phyloP scores from a whole-genome alignment of 2,113 vertebrate genomes.

The Ascaphus truei region DNA sequence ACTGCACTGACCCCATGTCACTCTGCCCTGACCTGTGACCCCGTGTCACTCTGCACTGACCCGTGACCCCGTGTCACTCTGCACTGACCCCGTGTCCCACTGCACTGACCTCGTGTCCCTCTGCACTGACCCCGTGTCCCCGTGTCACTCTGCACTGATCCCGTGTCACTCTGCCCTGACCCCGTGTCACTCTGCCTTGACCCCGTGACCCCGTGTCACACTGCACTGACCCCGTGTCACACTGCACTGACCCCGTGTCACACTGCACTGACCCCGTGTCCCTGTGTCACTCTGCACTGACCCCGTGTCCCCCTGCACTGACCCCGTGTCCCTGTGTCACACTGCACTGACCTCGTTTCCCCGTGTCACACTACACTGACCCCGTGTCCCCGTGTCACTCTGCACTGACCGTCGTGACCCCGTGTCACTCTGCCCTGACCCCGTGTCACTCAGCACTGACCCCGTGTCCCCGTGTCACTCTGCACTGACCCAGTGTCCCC shows the following conservation, averaged over 20 bases:
- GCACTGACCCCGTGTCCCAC: neutral
- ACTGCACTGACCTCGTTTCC: constrained; percentile 40
- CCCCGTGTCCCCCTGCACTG: too few species aligned
- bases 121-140: neutral
- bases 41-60: too few species aligned
- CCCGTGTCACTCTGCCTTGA: constrained; percentile 16
- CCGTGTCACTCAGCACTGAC: too few species aligned
- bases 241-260: constrained; percentile 8
- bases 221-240: neutral
- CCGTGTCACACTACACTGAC: constrained; percentile 46
- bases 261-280: constrained; percentile 42
- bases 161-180: too few species aligned
- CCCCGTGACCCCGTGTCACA: constrained; percentile 41
- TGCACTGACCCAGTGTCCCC: neutral
- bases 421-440: too few species aligned
- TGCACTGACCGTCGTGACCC: neutral
- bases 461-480: neutral
- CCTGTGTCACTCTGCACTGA: constrained; percentile 29
- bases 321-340: neutral
- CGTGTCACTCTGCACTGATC: constrained; percentile 14
- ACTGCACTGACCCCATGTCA: too few species aligned
- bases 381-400: neutral
- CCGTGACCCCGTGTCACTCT: constrained; percentile 4
- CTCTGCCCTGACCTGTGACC: too few species aligned
- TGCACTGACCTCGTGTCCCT: too few species aligned